Conservation (phyloP, 2,797 vertebrate species). For the Syngnathus acus region DNA sequence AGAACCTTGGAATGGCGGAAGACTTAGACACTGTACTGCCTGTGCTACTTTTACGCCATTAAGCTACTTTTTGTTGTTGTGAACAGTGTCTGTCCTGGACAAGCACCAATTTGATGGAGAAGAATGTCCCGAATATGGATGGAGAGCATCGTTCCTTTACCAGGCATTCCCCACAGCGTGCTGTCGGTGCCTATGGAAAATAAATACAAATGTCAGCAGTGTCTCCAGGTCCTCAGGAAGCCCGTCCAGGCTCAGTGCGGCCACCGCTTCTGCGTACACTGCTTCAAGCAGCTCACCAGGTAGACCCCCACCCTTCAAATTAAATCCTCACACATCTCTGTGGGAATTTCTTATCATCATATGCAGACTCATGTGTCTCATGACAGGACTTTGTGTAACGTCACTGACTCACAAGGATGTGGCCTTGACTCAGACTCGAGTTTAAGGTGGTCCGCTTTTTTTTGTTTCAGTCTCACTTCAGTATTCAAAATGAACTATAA, state of each 20-base stretch:
- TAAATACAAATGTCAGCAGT: constrained; percentile 94
- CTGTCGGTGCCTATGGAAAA: constrained; percentile 84
- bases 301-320: constrained; percentile 47
- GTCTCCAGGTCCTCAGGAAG: constrained; percentile 82
- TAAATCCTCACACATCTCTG: constrained; percentile 35
- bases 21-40: too few species aligned
- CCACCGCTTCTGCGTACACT: constrained; percentile 91
- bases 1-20: too few species aligned
- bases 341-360: constrained; percentile 18
- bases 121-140: constrained; percentile 78
- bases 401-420: constrained; percentile 40
- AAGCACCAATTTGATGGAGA: constrained; percentile 63
- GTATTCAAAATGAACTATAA: too few species aligned
- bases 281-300: constrained; percentile 88
- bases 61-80: background rate
- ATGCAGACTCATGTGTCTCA: constrained; percentile 29
- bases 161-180: constrained; percentile 84
- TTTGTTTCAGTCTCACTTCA: background rate
- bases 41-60: too few species aligned
- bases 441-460: constrained; percentile 21
- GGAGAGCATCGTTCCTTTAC: constrained; percentile 72
- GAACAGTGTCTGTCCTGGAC: constrained; percentile 17
- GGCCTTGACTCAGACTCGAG: constrained; percentile 30
- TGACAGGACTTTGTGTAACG: constrained; percentile 31
- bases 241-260: constrained; percentile 94